A percentile compares a stretch with the other conserved stretches of the same genome.
phyloP scores from a whole-genome alignment of 1,140 invertebrate genomes.

The Formica exsecta region DNA sequence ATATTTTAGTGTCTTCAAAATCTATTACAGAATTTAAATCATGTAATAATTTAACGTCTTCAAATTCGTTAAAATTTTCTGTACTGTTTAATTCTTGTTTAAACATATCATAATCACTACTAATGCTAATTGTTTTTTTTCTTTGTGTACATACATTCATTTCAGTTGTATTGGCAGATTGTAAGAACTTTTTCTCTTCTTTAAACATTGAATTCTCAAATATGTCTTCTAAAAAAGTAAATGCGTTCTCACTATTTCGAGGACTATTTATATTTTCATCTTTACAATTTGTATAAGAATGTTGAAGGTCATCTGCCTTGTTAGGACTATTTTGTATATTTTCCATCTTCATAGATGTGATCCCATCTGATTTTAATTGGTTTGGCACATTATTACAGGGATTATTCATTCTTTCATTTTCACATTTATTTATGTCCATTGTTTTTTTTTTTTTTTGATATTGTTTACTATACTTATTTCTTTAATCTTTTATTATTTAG shows the following conservation, averaged over 20 bases:
- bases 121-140: neutral
- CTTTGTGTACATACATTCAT: neutral
- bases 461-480: too few species aligned
- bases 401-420: too few species aligned
- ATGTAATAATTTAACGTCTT: constrained; percentile 71
- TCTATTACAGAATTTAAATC: constrained; percentile 64
- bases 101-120: neutral
- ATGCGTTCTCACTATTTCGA: neutral
- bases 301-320: neutral
- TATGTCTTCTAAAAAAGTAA: neutral
- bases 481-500: too few species aligned
- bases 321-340: neutral
- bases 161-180: neutral
- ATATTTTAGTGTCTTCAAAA: constrained; percentile 39
- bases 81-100: constrained; percentile 48
- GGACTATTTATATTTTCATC: neutral
- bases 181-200: neutral
- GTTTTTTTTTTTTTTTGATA: too few species aligned
- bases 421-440: too few species aligned
- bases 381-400: too few species aligned
- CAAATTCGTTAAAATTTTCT: constrained; percentile 49
- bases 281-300: neutral
- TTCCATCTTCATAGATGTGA: too few species aligned
- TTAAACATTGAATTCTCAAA: neutral
- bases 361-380: too few species aligned